Conservation (phyloP, 2,113 vertebrate species). For the Rana temporaria region DNA sequence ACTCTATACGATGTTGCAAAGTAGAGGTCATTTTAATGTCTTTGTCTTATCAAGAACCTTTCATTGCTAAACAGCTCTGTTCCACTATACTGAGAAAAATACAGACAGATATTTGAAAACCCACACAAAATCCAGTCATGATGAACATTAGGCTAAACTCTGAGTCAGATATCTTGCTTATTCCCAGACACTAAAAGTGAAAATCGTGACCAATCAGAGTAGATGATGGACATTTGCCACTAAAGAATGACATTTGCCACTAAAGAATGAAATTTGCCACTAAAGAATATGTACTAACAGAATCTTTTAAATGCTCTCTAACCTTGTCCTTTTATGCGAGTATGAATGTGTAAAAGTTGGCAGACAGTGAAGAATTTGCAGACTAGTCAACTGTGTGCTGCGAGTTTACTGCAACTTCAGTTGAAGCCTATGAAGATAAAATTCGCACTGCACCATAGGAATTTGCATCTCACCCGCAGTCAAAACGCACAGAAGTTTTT, state of each 20-base stretch:
- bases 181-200: not conserved
- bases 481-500: too few species aligned
- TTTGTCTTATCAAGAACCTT: not conserved
- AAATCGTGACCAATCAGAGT: constrained; percentile 6
- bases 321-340: too few species aligned
- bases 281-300: not conserved
- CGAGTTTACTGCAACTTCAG: too few species aligned
- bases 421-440: too few species aligned
- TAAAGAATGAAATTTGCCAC: not conserved
- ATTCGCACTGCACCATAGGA: too few species aligned
- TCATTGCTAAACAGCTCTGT: not conserved
- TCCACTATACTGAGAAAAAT: not conserved
- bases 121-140: constrained; percentile 25
- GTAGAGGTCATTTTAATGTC: not conserved
- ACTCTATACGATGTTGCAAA: not conserved
- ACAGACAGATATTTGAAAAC: constrained; percentile 19
- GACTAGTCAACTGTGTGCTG: too few species aligned
- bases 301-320: not conserved
- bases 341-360: too few species aligned
- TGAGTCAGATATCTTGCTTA: constrained; percentile 25
- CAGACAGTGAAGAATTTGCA: too few species aligned
- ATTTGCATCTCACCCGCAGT: too few species aligned
- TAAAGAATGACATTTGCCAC: not conserved
- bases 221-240: not conserved
- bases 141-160: not conserved